Conservation (phyloP, 2,113 vertebrate genomes). For the Pterophyllum scalare region DNA sequence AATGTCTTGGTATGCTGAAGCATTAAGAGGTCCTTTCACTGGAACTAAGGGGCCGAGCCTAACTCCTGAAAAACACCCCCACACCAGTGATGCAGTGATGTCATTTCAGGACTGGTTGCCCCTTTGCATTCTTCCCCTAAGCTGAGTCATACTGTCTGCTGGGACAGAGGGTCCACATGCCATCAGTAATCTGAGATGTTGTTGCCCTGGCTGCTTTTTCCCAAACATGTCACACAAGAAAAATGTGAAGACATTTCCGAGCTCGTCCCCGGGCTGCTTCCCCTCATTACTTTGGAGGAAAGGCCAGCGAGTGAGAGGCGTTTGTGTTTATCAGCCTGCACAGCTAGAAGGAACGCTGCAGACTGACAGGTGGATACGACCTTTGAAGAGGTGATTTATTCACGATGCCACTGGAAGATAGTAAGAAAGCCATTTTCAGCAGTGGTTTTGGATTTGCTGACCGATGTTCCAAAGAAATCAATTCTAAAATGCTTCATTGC, state of each 20-base stretch:
- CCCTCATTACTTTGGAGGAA: constrained; percentile 18
- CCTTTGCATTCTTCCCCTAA: neutral
- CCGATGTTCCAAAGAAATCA: too few species aligned
- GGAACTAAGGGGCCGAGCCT: too few species aligned
- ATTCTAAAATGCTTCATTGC: neutral
- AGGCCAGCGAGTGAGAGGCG: neutral
- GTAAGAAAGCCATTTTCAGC: neutral
- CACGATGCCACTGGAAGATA: neutral
- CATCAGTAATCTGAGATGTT: neutral
- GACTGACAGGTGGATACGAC: constrained; percentile 6
- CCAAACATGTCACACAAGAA: constrained; percentile 16
- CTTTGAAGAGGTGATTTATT: neutral
- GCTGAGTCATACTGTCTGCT: neutral
- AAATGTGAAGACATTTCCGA: constrained; percentile 14
- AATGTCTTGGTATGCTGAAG: too few species aligned
- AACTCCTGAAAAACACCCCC: too few species aligned
- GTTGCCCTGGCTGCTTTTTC: accelerated
- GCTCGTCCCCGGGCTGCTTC: neutral
- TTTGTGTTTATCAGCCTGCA: constrained; percentile 5
- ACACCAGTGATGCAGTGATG: too few species aligned
- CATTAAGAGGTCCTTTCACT: too few species aligned
- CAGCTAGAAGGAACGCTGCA: neutral
- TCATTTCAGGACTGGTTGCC: too few species aligned
- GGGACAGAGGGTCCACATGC: neutral
- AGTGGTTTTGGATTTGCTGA: neutral